Evolutionary conservation across 2,113 vertebrate genomes (phyloP).

Genomic region (Gopherus evgoodei): DNA sequence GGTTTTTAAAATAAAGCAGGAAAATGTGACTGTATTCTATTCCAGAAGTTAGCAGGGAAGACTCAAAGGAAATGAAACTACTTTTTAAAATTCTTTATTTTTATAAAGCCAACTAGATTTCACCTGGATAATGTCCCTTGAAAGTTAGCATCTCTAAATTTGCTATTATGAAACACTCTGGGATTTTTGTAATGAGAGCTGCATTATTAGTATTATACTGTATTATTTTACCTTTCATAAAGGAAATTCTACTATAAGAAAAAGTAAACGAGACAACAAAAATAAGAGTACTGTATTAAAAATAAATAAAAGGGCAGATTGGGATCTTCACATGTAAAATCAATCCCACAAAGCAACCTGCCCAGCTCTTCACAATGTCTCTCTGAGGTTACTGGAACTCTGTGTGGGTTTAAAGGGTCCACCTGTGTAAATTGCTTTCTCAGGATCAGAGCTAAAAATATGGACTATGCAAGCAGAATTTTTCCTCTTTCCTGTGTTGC

Average conservation of each 20-base stretch:
- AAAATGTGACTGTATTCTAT: accelerated
- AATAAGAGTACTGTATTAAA: accelerated
- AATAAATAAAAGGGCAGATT: neutral
- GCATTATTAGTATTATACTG: neutral
- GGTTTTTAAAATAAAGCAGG: neutral
- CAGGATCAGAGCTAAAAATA: neutral
- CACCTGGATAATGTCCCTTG: neutral
- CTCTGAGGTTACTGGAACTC: neutral
- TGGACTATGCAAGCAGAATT: neutral
- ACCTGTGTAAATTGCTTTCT: neutral
- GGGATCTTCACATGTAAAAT: neutral
- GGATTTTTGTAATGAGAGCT: accelerated
- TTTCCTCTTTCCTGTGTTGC: neutral
- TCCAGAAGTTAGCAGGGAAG: neutral
- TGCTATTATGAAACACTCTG: neutral
- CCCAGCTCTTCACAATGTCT: neutral
- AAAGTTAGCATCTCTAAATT: neutral
- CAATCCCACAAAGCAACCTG: neutral
- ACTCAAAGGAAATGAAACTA: neutral
- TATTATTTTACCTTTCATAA: neutral
- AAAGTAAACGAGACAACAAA: neutral
- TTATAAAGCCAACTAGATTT: neutral
- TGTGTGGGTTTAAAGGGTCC: accelerated
- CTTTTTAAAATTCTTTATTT: neutral
- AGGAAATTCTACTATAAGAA: neutral